Conservation (phyloP, 2,888 invertebrate genomes). For the Lepidocyrtoides sp. region DNA sequence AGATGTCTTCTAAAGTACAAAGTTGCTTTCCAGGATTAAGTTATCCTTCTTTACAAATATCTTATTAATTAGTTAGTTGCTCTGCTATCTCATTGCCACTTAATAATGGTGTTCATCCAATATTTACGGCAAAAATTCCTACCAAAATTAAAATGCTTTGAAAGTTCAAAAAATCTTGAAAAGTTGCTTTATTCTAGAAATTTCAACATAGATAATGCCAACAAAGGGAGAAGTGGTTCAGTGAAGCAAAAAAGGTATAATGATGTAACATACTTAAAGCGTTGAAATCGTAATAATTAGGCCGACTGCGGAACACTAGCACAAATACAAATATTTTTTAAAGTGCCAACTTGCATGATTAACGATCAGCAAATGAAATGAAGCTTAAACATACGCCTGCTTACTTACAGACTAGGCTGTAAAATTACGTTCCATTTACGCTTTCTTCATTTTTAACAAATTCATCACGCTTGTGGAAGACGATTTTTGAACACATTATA, state of each 20-base stretch:
- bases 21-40: neutral
- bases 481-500: slow-evolving; percentile 30
- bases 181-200: neutral
- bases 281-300: slow-evolving; percentile 18
- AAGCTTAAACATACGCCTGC: neutral
- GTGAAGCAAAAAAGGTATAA: neutral
- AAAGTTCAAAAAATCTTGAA: neutral
- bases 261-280: neutral
- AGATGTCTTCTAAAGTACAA: neutral
- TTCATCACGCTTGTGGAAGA: slow-evolving; percentile 55
- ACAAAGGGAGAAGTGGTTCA: neutral
- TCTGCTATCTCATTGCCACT: too few species aligned
- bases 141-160: neutral
- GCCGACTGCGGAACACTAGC: slow-evolving; percentile 36
- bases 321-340: slow-evolving; percentile 37
- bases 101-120: neutral
- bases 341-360: slow-evolving; percentile 44
- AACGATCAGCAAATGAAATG: slow-evolving; percentile 38
- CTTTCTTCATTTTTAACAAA: slow-evolving; percentile 44
- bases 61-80: neutral
- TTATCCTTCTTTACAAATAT: neutral
- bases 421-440: slow-evolving; percentile 1
- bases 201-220: neutral
- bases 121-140: neutral
- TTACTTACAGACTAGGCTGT: neutral